Base-by-base conservation (phyloP, 1,140 invertebrate genomes). In the Centruroides sculpturatus region DNA sequence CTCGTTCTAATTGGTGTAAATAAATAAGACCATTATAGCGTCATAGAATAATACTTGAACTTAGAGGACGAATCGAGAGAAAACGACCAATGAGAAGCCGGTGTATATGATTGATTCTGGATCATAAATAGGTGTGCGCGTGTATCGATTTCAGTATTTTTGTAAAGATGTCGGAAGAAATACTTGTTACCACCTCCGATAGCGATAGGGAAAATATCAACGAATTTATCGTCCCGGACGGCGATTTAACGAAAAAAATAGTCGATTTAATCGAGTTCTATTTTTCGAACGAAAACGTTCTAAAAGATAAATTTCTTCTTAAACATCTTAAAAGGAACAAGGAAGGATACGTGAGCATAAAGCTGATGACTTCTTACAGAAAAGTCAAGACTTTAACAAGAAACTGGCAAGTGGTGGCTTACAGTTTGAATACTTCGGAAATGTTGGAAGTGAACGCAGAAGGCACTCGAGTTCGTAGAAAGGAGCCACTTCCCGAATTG, bases 301-400 rank as follows among this genome's bases (percentile, higher is more conserved):
- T 89, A 1, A 23, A 95, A 94, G 73, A 92, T 96, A 71, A 90
- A 3, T 97, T 97, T 73, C 76, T 97, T 6, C 73, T 95, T 47
- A 97, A 96, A 73, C 92, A 96, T 73, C 90, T 96, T 4, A 82
- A 89, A 47, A 79, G 92, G 35, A 94, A 95, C 71, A 94, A 93
- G 72, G 89, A 93, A 73, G 92, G 93, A 10, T 96, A 87, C 74
- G 92, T 97, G 2, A 92, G 88, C 47, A 76, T 96, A 7, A 96
- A 96, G 73, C 76, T 97, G 11, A 54, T 67, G 49, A 60, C 65
- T n/a, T 66, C 64, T 8, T 76, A 76, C 59, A 72, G 95, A 70
- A 82, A 91, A 55, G 90, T 96, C 35, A 77, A 75, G 66, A 69
- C 71, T 11, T 74, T 96, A 47, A 92, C 89, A 5, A 88, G 90